These are phyloP conservation scores for Ophion slaviceki DNA, from an alignment of 2,888 invertebrate genomes.

Conservation along the genomic window DNA sequence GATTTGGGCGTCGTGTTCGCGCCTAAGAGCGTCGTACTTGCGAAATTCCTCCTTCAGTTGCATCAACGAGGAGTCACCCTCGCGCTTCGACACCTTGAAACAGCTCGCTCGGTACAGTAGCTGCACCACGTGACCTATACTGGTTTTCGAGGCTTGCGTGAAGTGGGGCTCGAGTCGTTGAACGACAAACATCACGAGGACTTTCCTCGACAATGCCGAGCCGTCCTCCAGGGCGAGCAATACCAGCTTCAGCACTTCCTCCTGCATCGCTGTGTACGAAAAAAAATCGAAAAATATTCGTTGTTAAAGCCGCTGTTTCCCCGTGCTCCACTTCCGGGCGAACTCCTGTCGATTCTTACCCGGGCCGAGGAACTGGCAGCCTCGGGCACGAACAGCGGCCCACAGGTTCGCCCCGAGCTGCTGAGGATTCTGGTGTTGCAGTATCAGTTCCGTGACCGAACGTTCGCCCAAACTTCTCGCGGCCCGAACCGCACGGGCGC, in stretches of 20 bases:
- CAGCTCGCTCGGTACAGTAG: conserved; percentile 98
- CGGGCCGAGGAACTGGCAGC: conserved; percentile 99
- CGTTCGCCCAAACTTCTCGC: conserved; percentile 97
- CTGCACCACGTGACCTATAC: conserved; percentile 99
- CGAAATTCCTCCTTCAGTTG: conserved; percentile 98
- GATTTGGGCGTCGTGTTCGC: conserved; percentile 99
- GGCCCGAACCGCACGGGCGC: conserved; percentile 91
- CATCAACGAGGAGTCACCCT: conserved; percentile 98
- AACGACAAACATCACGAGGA: conserved; percentile 99
- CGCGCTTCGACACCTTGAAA: conserved; percentile 98
- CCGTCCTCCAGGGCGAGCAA: conserved; percentile 97
- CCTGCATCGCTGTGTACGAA: conserved; percentile 93
- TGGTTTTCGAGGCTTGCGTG: conserved; percentile 98
- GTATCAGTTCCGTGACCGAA: conserved; percentile 95
- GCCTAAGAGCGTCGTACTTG: conserved; percentile 95
- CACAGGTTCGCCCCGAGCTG: conserved; percentile 97
- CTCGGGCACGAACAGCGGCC: conserved; percentile 98
- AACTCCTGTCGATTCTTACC: conserved; percentile 80
- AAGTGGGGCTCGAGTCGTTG: conserved; percentile 97
- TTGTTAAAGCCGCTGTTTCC: not conserved
- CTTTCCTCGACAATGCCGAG: conserved; percentile 95
- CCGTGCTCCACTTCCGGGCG: not conserved
- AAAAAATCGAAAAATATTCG: conserved; percentile 47
- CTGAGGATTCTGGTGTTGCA: conserved; percentile 98
- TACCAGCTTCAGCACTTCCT: conserved; percentile 97